A percentile compares a stretch with the other conserved stretches of the same genome.
Evolutionary conservation across 2,888 invertebrate genomes (phyloP).

Genomic region (Temnothorax rugatulus): DNA sequence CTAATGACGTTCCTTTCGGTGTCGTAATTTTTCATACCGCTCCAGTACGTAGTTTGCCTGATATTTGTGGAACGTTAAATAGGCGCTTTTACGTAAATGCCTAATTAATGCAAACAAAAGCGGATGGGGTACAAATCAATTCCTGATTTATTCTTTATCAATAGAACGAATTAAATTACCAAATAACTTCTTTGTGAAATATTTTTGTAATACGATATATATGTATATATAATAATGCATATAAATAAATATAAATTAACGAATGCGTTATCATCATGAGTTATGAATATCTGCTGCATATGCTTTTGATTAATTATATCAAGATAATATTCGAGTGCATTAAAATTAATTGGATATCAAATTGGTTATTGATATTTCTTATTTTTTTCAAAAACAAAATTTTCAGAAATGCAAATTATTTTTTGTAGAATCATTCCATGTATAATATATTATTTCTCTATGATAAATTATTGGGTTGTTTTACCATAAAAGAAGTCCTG

Average conservation of each 20-base stretch:
- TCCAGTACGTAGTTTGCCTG: background rate
- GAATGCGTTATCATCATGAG: background rate
- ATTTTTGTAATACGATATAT: background rate
- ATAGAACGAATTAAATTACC: constrained; percentile 6
- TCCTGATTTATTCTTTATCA: background rate
- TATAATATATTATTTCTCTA: background rate
- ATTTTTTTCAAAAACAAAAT: background rate
- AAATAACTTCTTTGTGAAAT: background rate
- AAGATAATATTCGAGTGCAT: background rate
- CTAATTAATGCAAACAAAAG: background rate
- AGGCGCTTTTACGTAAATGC: background rate
- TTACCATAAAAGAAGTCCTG: background rate
- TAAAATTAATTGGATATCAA: constrained; percentile 2
- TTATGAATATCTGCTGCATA: background rate
- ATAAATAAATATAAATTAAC: background rate
- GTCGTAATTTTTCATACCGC: constrained; percentile 13
- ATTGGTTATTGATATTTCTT: background rate
- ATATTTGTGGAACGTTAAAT: background rate
- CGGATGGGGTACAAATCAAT: background rate
- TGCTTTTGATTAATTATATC: constrained; percentile 5
- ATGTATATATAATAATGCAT: background rate
- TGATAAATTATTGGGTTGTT: background rate
- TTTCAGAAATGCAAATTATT: background rate
- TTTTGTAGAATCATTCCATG: background rate
- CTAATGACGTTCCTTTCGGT: constrained; percentile 12